These are phyloP conservation scores for Sparus aurata DNA, from an alignment of 2,797 vertebrate species.

Conservation along the genomic window DNA sequence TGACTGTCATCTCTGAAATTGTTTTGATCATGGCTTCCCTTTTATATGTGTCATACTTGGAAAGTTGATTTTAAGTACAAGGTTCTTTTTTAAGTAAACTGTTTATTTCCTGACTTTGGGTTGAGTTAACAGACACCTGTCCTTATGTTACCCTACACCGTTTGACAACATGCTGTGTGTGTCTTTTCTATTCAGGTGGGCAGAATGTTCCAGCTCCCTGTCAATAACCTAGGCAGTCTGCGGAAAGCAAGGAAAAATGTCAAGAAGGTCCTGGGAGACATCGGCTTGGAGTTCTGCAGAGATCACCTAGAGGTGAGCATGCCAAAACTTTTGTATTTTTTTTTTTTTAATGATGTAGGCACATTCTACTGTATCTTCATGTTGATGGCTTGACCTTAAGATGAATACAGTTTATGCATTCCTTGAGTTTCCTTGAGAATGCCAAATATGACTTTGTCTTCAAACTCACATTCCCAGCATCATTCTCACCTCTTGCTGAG, in stretches of 20 bases:
- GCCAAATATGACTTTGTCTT: neutral
- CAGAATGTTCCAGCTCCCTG: conserved; percentile 99
- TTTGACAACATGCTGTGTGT: conserved; percentile 30
- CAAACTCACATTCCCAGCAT: neutral
- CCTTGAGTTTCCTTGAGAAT: neutral
- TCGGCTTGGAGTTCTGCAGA: conserved; percentile 98
- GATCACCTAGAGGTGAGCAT: conserved; percentile 95
- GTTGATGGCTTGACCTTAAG: neutral
- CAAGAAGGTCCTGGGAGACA: conserved; percentile 98
- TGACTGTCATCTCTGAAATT: neutral
- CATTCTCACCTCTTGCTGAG: neutral
- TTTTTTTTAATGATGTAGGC: neutral
- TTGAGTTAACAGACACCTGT: conserved; percentile 14
- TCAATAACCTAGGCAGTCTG: conserved; percentile 99
- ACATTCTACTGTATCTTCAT: neutral
- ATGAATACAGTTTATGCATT: neutral
- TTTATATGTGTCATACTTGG: neutral
- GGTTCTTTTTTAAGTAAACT: neutral
- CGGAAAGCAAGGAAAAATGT: conserved; percentile 99
- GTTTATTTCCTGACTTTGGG: neutral
- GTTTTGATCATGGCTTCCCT: neutral
- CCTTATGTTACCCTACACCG: conserved; percentile 4
- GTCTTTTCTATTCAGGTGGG: conserved; percentile 81
- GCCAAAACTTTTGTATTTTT: neutral
- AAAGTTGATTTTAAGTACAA: conserved; percentile 7